A percentile compares a stretch with the other conserved stretches of the same genome.
These are phyloP conservation scores for Agrilus biguttatus DNA, from an alignment of 2,888 invertebrate species.

Conservation along the genomic window DNA sequence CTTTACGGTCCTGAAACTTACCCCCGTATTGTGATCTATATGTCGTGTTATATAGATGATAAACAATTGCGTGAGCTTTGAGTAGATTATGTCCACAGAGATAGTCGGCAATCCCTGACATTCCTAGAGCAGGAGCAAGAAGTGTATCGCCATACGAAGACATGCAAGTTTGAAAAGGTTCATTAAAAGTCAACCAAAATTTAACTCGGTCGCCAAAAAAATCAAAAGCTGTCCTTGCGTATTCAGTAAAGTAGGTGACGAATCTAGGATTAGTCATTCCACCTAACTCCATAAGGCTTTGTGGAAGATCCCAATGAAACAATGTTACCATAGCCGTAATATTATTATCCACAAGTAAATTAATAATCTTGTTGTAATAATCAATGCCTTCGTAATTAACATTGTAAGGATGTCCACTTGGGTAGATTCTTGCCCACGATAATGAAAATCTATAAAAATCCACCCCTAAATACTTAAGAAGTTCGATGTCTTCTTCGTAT, in stretches of 20 bases:
- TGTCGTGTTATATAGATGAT: conserved; percentile 38
- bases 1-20: conserved; percentile 6
- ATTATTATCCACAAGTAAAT: conserved; percentile 31
- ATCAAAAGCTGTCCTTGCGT: conserved; percentile 35
- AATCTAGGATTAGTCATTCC: conserved; percentile 8
- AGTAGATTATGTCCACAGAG: conserved; percentile 46
- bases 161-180: conserved; percentile 27
- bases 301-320: conserved; percentile 53
- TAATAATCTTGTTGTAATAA: conserved; percentile 46
- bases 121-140: conserved; percentile 33
- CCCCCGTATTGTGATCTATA: conserved; percentile 27
- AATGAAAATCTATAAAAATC: conserved; percentile 42
- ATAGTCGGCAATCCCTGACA: conserved; percentile 42
- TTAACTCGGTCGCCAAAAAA: conserved; percentile 23
- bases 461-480: conserved; percentile 39
- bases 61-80: conserved; percentile 48
- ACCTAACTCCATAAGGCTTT: conserved; percentile 21
- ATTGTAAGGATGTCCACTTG: conserved; percentile 35
- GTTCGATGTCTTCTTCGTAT: conserved; percentile 15
- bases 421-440: conserved; percentile 51
- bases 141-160: conserved; percentile 16
- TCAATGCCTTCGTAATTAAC: conserved; percentile 45
- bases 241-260: conserved; percentile 38
- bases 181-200: conserved; percentile 39
- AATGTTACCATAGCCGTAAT: conserved; percentile 48